phyloP scores from a whole-genome alignment of 2,113 vertebrate species.

The Saguinus imperator region DNA sequence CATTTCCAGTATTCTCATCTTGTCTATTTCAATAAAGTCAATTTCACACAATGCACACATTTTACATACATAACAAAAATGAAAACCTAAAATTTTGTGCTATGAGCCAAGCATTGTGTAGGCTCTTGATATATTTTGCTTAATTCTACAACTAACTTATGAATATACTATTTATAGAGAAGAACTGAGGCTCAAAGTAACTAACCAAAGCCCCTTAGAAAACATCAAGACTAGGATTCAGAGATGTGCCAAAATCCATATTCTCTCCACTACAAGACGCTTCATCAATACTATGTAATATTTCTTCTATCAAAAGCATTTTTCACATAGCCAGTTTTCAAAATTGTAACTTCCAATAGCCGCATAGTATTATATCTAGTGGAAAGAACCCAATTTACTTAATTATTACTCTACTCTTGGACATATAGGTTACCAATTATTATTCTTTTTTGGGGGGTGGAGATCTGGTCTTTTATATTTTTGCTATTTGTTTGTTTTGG shows the following conservation, averaged over 20 bases:
- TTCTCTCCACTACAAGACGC: neutral
- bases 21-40: neutral
- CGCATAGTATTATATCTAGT: conserved; percentile 29
- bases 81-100: conserved; percentile 21
- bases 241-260: neutral
- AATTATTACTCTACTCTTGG: neutral
- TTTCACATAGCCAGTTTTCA: conserved; percentile 46
- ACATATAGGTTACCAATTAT: neutral
- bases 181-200: conserved; percentile 15
- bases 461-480: neutral
- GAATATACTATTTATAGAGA: neutral
- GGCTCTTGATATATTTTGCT: neutral
- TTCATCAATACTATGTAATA: conserved; percentile 36
- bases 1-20: conserved; percentile 13
- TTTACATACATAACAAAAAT: conserved; percentile 36
- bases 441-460: neutral
- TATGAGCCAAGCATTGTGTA: neutral
- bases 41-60: neutral
- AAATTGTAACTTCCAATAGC: conserved; percentile 50
- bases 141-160: conserved; percentile 27
- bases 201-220: neutral
- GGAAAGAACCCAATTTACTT: conserved; percentile 31
- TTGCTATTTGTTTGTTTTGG: neutral
- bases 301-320: conserved; percentile 60
- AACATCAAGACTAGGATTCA: conserved; percentile 19